phyloP scores from a whole-genome alignment of 1,140 invertebrate genomes.

The Phthorimaea operculella region DNA sequence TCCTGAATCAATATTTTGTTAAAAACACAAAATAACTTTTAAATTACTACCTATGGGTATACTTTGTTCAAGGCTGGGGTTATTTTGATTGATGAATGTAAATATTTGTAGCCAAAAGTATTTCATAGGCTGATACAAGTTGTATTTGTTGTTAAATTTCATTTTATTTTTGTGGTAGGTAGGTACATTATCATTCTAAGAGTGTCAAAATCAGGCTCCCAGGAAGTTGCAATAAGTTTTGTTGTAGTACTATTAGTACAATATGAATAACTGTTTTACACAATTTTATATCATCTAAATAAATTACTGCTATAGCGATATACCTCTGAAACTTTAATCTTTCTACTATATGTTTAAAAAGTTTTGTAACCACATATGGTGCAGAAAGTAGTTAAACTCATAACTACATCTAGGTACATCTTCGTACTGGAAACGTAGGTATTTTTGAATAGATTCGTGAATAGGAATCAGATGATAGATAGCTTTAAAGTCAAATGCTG shows the following conservation, averaged over 20 bases:
- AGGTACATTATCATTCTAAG: slow-evolving; percentile 3
- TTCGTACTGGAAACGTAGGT: slow-evolving; percentile 10
- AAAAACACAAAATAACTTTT: slow-evolving; percentile 1
- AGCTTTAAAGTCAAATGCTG: background rate
- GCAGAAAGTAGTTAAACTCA: slow-evolving; percentile 16
- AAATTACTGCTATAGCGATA: slow-evolving; percentile 13
- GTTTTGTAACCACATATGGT: slow-evolving; percentile 12
- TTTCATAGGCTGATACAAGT: slow-evolving; percentile 7
- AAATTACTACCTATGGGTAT: background rate
- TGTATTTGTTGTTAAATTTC: too few species aligned
- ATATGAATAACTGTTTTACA: background rate
- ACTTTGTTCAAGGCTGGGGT: background rate
- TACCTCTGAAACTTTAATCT: slow-evolving; percentile 8
- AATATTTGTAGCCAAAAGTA: background rate
- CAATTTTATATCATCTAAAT: slow-evolving; percentile 24
- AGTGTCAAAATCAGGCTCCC: slow-evolving; percentile 20
- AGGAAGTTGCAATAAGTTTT: slow-evolving; percentile 15
- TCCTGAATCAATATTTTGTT: background rate
- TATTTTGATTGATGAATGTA: too few species aligned
- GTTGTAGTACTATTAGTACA: slow-evolving; percentile 11
- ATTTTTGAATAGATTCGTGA: background rate
- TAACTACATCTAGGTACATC: slow-evolving; percentile 8
- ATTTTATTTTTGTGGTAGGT: slow-evolving; percentile 11
- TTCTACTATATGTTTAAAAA: slow-evolving; percentile 4
- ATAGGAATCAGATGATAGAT: background rate